Evolutionary conservation across 2,113 vertebrate species (phyloP), one percentile per base, ranked within the genome.

Genomic region (Cheilinus undulatus): DNA sequence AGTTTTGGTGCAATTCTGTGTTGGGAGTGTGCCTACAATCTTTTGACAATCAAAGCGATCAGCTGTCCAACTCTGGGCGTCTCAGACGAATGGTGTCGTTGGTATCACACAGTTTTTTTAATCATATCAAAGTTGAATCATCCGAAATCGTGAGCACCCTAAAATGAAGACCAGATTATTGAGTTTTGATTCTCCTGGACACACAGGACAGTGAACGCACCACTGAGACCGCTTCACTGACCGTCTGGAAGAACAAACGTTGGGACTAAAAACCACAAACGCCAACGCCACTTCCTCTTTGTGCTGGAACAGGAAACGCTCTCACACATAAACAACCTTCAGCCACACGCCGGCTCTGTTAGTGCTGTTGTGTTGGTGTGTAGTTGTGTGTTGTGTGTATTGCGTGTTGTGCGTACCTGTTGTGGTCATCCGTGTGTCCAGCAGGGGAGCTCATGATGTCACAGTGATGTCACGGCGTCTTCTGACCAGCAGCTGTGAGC

Each of bases 371-470:
- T 56, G 19, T 32, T 19, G 34, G 19, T 53, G 51, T 32, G 26
- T 32, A n/a, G n/a, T n/a, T n/a, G n/a, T n/a, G n/a, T n/a, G n/a
- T n/a, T n/a, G n/a, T n/a, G n/a, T n/a, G n/a, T n/a, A n/a, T n/a
- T n/a, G 26, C 11, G 26, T 40, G 38, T 3, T 28, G 2, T n/a
- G 7, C 50, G 26, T 86, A 87, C 76, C 76, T 81, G 68, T 85
- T 32, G 19, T n/a, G n/a, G n/a, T n/a, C n/a, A n/a, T 73, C 68
- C 2, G 54, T 36, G 30, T 82, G 52, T 6, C 76, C 62, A 2
- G 58, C 3, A 27, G 79, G 58, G 58, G 70, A 61, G 66, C 82
- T 90, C 90, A 92, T 77, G 87, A 82, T 87, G 81, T 86, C 83
- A 82, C 80, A 0, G 54, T 85, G 84, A 89, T 85, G 85, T 85